Evolutionary conservation across 2,113 vertebrate genomes (phyloP).

Genomic region (human): DNA sequence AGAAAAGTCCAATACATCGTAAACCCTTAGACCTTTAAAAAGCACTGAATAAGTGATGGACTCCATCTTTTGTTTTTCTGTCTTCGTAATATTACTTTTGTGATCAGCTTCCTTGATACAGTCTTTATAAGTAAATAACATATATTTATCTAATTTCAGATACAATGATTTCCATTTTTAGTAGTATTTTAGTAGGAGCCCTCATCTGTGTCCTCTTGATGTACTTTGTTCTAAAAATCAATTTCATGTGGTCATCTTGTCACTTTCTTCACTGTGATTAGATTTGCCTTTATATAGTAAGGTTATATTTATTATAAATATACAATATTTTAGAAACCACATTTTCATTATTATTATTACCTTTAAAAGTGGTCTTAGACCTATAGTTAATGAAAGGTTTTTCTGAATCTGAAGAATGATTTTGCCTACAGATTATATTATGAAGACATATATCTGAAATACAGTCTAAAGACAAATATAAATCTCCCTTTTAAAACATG

Average conservation of each 20-base stretch:
- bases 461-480: not conserved
- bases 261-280: not conserved
- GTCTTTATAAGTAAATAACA: not conserved
- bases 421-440: not conserved
- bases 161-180: not conserved
- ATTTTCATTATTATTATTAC: conserved; percentile 34
- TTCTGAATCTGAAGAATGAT: conserved; percentile 23
- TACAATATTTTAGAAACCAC: not conserved
- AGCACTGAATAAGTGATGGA: not conserved
- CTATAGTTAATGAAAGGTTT: not conserved
- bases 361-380: not conserved
- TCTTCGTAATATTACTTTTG: not conserved
- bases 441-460: not conserved
- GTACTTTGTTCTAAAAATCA: not conserved
- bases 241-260: not conserved
- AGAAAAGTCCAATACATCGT: too few relatives aligned
- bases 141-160: not conserved
- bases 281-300: not conserved
- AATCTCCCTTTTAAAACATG: not conserved
- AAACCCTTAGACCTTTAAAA: not conserved
- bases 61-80: not conserved
- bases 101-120: not conserved
- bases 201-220: not conserved
- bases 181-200: not conserved
- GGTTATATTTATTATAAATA: not conserved